phyloP scores from a whole-genome alignment of 2,797 vertebrate species.

The Sciurus vulgaris region DNA sequence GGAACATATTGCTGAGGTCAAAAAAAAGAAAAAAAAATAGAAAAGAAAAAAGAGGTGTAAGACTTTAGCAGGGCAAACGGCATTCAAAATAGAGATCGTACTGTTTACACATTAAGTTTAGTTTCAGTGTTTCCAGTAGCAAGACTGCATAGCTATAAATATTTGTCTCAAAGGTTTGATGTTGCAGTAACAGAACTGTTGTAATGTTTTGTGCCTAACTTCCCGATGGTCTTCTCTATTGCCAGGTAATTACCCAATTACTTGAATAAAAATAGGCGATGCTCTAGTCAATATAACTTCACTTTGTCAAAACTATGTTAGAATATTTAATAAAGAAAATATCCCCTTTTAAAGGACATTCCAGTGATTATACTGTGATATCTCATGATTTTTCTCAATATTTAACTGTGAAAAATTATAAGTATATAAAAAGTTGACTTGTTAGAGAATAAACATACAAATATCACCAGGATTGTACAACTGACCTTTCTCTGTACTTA shows the following conservation, averaged over 20 bases:
- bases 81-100: conserved; percentile 49
- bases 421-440: background rate
- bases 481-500: background rate
- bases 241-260: conserved; percentile 51
- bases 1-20: conserved; percentile 66
- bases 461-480: background rate
- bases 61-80: conserved; percentile 30
- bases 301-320: conserved; percentile 46
- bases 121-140: conserved; percentile 21
- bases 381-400: background rate
- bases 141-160: conserved; percentile 55
- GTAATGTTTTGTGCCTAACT: conserved; percentile 9
- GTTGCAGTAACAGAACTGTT: conserved; percentile 7
- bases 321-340: conserved; percentile 9
- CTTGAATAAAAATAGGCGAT: conserved; percentile 59
- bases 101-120: conserved; percentile 29
- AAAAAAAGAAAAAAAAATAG: conserved; percentile 66
- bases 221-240: background rate
- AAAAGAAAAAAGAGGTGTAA: conserved; percentile 41
- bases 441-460: background rate
- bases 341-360: background rate
- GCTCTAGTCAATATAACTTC: background rate
- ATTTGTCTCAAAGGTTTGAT: conserved; percentile 59
- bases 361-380: background rate
- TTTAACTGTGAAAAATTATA: conserved; percentile 19